A percentile compares a stretch with the other conserved stretches of the same genome.
Conservation (phyloP, 2,888 invertebrate genomes). For the Glyphotaelius pellucidus region DNA sequence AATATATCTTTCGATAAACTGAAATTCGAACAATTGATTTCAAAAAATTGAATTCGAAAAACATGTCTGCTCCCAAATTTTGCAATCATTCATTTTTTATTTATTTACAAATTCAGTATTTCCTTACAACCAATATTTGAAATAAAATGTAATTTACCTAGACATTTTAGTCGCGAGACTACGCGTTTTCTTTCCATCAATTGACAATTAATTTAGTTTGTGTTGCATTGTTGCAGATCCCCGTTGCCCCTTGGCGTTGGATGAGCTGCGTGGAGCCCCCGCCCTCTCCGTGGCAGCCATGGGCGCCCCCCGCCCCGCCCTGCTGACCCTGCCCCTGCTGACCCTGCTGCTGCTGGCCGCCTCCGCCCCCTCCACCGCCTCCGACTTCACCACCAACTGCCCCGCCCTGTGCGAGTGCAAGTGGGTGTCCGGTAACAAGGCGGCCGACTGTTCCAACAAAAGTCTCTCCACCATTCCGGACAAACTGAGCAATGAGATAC, state of each 20-base stretch:
- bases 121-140: neutral
- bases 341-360: slow-evolving; percentile 67
- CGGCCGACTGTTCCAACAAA: slow-evolving; percentile 86
- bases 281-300: slow-evolving; percentile 39
- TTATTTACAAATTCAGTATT: neutral
- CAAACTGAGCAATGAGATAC: slow-evolving; percentile 84
- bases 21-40: no score
- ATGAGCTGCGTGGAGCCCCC: slow-evolving; percentile 42
- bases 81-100: neutral
- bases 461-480: slow-evolving; percentile 84
- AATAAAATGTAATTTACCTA: neutral
- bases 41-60: no score
- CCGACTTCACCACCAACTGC: slow-evolving; percentile 77
- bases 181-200: neutral
- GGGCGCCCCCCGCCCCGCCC: slow-evolving; percentile 37
- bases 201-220: neutral
- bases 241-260: slow-evolving; percentile 34
- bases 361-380: neutral
- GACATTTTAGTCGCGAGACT: neutral
- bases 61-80: no score
- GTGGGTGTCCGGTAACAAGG: slow-evolving; percentile 91
- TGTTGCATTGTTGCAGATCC: slow-evolving; percentile 51
- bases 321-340: slow-evolving; percentile 19
- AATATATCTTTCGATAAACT: no score
- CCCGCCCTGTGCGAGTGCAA: slow-evolving; percentile 86